Evolutionary conservation across 2,888 invertebrate genomes (phyloP).

Genomic region (Patella pellucida): DNA sequence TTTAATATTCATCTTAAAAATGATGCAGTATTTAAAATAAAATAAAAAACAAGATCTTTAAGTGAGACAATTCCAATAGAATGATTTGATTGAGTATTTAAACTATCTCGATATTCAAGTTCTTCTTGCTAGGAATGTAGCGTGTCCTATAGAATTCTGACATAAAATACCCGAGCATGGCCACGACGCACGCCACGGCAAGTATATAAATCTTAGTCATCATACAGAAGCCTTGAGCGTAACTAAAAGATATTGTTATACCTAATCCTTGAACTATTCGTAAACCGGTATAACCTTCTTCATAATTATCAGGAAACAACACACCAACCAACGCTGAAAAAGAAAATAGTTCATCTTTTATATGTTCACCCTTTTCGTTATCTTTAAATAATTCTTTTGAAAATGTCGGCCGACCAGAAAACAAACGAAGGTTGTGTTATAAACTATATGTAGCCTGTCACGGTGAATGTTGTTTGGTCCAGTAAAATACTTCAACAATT

Average conservation of each 20-base stretch:
- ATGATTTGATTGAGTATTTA: too few relatives aligned
- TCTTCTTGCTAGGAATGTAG: not conserved
- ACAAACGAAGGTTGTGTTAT: too few relatives aligned
- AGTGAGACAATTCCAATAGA: too few relatives aligned
- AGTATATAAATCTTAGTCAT: constrained; percentile 53
- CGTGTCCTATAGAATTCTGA: constrained; percentile 50
- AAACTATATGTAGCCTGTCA: too few relatives aligned
- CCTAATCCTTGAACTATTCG: constrained; percentile 64
- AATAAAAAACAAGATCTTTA: too few relatives aligned
- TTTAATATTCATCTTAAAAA: too few relatives aligned
- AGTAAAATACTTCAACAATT: not conserved
- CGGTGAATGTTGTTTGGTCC: too few relatives aligned
- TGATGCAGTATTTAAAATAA: too few relatives aligned
- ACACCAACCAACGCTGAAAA: constrained; percentile 62
- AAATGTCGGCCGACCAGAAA: too few relatives aligned
- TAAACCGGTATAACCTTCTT: constrained; percentile 64
- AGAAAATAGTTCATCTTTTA: not conserved
- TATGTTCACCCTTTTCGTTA: too few relatives aligned
- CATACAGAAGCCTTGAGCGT: constrained; percentile 59
- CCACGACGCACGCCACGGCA: constrained; percentile 41
- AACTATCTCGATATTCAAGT: too few relatives aligned
- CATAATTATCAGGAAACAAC: constrained; percentile 62
- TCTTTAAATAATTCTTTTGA: too few relatives aligned
- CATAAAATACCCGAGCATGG: constrained; percentile 47
- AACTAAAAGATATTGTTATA: constrained; percentile 53